Base-by-base conservation (phyloP, 2,113 vertebrate species). In the Mesoclemmys tuberculata region DNA sequence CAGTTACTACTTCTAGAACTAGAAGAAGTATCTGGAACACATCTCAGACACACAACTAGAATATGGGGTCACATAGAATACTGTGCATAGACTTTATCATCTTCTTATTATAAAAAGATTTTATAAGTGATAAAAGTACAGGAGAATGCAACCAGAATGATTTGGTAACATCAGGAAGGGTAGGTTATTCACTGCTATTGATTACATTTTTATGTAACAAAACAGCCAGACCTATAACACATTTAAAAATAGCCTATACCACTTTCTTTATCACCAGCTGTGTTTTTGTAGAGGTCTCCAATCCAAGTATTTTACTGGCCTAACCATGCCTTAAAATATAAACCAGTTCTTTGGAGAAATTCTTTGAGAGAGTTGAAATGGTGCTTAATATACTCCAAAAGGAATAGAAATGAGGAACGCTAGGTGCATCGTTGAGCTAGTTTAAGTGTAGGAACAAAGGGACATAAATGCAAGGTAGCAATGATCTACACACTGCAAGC, bases 141-240 rank as follows among this genome's bases (percentile, higher is more conserved):
- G 52, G 1, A 13, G 21, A 90, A 8, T 85, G 94, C n/a, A 89
- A 85, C 64, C 80, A 49, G 41, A 89, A 75, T 81, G 0, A 5
- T 26, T 90, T 84, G 48, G 81, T 92, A 92, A 68, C 64, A 80
- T 18, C 4, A 86, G 58, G 22, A 87, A 5, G 3, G 78, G 0
- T 82, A 48, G 77, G 55, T 88, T 90, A 91, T 88, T 91, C n/a
- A 93, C 26, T 86, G 41, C 54, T 54, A 91, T 75, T 94, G 38
- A 85, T 64, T 95, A 89, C 0, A 64, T 78, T 92, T 79, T 24
- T 88, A 5, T 79, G 2, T 85, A 91, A 91, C 24, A 84, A 80
- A 86, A 74, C 8, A 51, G 71, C 12, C 2, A 95, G 78, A 84
- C 85, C 5, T 68, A 78, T 31, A 93, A 61, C 1, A 1, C 11